Percentiles rank a stretch among this genome's conserved stretches.
These are phyloP conservation scores for Sclerurus mexicanus DNA, from an alignment of 2,113 vertebrate species.

Conservation along the genomic window DNA sequence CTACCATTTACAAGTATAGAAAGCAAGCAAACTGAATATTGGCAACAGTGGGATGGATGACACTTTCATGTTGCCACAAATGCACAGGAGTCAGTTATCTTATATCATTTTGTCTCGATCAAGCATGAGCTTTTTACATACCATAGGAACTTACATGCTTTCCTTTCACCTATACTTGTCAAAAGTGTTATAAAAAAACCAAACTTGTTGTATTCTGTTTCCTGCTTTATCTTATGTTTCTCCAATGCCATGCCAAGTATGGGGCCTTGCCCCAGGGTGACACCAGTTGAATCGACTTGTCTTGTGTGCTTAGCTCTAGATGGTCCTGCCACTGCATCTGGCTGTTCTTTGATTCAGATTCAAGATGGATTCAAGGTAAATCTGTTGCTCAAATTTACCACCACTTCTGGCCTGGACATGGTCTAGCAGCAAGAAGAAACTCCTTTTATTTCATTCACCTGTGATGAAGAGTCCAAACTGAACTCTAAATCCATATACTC, in stretches of 20 bases:
- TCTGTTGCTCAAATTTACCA: not conserved
- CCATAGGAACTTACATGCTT: not conserved
- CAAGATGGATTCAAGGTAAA: not conserved
- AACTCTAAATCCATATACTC: not conserved
- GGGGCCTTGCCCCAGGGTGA: not conserved
- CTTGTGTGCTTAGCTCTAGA: not conserved
- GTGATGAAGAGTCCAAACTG: not conserved
- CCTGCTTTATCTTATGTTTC: not conserved
- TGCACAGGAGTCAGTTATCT: not conserved
- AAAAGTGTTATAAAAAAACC: not conserved
- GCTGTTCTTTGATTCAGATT: not conserved
- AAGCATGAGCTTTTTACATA: not conserved
- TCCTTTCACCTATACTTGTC: not conserved
- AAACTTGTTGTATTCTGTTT: not conserved
- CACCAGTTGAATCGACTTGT: not conserved
- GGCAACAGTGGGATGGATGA: not conserved
- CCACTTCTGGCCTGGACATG: not conserved
- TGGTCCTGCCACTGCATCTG: not conserved
- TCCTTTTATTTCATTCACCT: not conserved
- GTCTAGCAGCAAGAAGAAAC: not conserved
- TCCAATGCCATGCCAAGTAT: accelerated
- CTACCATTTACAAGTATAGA: not conserved
- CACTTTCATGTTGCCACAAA: not conserved
- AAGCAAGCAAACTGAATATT: not conserved
- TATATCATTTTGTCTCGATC: not conserved